Conservation (phyloP, 2,113 vertebrate genomes). For the Carettochelys insculpta region DNA sequence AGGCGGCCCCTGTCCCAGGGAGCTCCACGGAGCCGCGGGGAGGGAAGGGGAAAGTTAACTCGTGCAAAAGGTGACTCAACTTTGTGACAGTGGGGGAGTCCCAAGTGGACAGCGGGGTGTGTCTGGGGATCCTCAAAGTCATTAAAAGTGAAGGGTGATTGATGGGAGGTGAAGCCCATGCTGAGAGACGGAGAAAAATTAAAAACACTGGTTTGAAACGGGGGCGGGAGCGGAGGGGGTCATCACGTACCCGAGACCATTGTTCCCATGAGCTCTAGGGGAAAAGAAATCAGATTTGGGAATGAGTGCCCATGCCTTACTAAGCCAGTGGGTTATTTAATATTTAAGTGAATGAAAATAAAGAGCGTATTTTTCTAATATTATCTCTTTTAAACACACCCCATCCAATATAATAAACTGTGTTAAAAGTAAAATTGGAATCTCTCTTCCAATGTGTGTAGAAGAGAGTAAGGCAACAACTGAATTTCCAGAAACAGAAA, state of each 20-base stretch:
- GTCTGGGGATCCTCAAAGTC: too few species aligned
- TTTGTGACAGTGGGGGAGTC: not conserved
- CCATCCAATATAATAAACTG: not conserved
- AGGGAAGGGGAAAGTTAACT: too few species aligned
- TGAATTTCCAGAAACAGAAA: not conserved
- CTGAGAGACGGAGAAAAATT: not conserved
- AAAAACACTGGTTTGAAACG: not conserved
- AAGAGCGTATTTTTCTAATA: not conserved
- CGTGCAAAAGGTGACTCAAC: not conserved
- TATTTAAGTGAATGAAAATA: not conserved
- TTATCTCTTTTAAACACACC: not conserved
- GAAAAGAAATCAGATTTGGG: not conserved
- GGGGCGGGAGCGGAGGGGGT: too few species aligned
- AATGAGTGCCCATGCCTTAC: not conserved
- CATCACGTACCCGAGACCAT: not conserved
- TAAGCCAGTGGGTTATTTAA: not conserved
- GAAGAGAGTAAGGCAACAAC: not conserved
- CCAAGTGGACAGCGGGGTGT: not conserved
- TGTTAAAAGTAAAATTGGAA: not conserved
- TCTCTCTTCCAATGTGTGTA: not conserved
- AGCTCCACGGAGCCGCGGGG: not conserved
- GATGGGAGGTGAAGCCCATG: not conserved
- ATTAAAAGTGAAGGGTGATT: not conserved
- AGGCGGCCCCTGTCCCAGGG: not conserved
- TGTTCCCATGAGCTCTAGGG: not conserved